phyloP scores from a whole-genome alignment of 2,113 vertebrate species.

The Chaetorhynchus papuensis region DNA sequence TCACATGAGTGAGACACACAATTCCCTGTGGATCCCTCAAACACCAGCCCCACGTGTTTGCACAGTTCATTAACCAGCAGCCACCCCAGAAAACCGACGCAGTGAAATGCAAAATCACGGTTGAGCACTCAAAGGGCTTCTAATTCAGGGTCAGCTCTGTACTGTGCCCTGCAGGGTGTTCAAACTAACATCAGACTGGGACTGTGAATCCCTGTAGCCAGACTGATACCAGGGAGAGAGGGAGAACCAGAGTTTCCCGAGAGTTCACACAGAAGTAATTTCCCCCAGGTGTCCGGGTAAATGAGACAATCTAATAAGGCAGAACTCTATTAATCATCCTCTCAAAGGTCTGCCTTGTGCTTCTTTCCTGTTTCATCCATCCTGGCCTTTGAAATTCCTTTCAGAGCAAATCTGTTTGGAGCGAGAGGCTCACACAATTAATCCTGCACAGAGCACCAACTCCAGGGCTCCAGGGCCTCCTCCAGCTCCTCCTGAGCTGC shows the following conservation, averaged over 20 bases:
- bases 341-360: not conserved
- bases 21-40: not conserved
- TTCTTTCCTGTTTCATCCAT: not conserved
- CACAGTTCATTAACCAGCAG: not conserved
- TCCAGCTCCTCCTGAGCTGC: not conserved
- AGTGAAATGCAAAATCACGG: not conserved
- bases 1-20: accelerated
- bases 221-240: not conserved
- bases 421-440: not conserved
- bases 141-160: not conserved
- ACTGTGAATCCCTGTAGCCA: not conserved
- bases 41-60: not conserved
- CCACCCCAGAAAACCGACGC: not conserved
- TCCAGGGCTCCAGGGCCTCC: not conserved
- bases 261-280: not conserved
- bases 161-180: not conserved
- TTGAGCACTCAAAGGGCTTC: not conserved
- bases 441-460: not conserved
- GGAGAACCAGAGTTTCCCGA: not conserved
- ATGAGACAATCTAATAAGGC: not conserved
- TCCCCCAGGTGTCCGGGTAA: not conserved
- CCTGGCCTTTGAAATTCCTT: not conserved
- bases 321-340: not conserved
- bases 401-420: not conserved
- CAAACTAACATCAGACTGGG: not conserved